Evolutionary conservation across 2,797 vertebrate genomes (phyloP), one percentile per base, ranked within the genome.

Genomic region (Arctocebus calabarensis): DNA sequence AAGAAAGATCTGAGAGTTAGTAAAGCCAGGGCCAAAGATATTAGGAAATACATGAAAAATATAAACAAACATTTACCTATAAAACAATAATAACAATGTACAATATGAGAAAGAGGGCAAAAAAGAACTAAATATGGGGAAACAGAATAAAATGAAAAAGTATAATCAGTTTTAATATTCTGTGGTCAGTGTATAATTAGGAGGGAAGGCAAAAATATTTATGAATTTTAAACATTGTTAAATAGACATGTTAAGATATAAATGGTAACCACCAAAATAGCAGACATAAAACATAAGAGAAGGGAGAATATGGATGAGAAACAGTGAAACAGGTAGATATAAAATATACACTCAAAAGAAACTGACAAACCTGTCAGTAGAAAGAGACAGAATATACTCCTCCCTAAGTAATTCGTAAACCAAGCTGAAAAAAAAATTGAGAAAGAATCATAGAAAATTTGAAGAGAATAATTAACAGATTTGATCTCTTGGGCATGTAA

Each of bases 191-290:
- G n/a, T 43, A 55, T 48, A 19, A 1, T 81, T 83, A 94, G 66
- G 34, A 79, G 78, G 45, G 27, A 84, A 40, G 37, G 17, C 23
- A 82, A 88, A 95, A 79, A 57, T 70, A 88, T 23, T 22, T 79
- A 27, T 27, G 78, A 91, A 81, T 37, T 27, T 81, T 62, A 78
- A 11, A 52, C 34, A 34, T 27, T 61, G n/a, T 84, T 71, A 78
- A 81, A 85, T 3, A 79, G 17, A 29, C 5, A 34, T 64, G 55
- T 84, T 94, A 90, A 85, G 90, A 79, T 90, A 73, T 57, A 85
- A 90, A 62, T 29, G 29, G n/a, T 70, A 71, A 55, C 4, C 23
- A 85, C 73, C 34, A 79, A 90, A 89, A 71, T 94, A 84, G 52
- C 4, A 94, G 27, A 78, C 16, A 43, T 43, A 84, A 84, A 82